These are phyloP conservation scores for Chamaea fasciata DNA, from an alignment of 2,113 vertebrate species.

Conservation along the genomic window DNA sequence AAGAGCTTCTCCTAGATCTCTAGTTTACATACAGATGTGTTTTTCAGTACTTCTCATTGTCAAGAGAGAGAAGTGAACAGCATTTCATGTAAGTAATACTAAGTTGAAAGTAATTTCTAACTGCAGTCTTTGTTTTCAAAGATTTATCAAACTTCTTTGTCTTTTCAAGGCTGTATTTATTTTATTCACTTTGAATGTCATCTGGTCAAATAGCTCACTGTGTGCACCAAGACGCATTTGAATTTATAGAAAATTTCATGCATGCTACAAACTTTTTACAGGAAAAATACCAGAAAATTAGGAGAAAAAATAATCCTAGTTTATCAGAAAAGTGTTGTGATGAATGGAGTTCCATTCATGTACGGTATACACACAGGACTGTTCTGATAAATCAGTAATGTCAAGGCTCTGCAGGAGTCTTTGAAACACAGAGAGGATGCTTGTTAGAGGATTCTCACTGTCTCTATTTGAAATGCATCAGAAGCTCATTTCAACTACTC, in stretches of 20 bases:
- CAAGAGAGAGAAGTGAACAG: neutral
- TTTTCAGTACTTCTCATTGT: neutral
- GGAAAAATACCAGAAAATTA: neutral
- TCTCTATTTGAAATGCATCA: conserved; percentile 63
- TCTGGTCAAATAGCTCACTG: neutral
- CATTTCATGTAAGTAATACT: neutral
- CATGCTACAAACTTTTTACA: neutral
- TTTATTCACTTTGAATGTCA: neutral
- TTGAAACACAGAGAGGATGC: conserved; percentile 24
- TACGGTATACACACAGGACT: neutral
- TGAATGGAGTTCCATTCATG: neutral
- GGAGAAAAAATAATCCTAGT: neutral
- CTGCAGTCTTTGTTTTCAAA: neutral
- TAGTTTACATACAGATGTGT: neutral
- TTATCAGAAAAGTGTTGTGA: neutral
- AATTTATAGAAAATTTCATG: neutral
- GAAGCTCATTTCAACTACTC: conserved; percentile 55
- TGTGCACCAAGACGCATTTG: neutral
- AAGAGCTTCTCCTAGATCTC: neutral
- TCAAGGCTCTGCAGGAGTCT: neutral
- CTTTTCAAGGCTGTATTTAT: neutral
- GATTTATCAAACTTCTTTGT: neutral
- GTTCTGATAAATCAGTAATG: conserved; percentile 29
- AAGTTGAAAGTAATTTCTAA: neutral
- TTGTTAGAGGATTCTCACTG: conserved; percentile 31